A percentile compares a stretch with the other conserved stretches of the same genome.
phyloP scores from a whole-genome alignment of 2,797 vertebrate species.

The Myiothlypis chrysogaster region DNA sequence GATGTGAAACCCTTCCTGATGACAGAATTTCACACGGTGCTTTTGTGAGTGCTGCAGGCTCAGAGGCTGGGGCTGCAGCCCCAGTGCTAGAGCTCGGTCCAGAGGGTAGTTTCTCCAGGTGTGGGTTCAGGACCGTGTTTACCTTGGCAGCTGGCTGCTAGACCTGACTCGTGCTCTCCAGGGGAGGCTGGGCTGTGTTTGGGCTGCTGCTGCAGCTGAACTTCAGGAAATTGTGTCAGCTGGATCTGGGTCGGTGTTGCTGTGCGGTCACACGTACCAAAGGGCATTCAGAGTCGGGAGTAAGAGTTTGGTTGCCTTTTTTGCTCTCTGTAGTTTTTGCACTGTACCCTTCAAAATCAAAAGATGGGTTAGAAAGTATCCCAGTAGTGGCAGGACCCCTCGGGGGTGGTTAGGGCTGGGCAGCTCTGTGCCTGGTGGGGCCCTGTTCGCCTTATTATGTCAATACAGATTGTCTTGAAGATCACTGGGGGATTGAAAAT shows the following conservation, averaged over 20 bases:
- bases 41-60: background rate
- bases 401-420: accelerated
- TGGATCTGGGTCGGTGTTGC: background rate
- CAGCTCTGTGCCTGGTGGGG: background rate
- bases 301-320: background rate
- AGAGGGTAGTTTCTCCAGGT: too few species aligned
- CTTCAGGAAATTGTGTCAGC: background rate
- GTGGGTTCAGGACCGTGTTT: background rate
- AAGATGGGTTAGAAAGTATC: background rate
- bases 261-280: background rate
- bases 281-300: background rate
- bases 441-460: background rate
- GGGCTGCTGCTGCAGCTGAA: background rate
- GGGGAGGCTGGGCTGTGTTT: background rate
- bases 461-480: background rate
- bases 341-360: background rate
- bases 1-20: background rate
- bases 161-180: accelerated
- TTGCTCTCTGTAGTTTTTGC: background rate
- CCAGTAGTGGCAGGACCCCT: background rate
- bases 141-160: background rate
- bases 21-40: background rate
- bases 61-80: background rate
- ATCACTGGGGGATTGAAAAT: background rate
- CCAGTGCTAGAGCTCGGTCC: accelerated